Percentiles rank a stretch among this genome's conserved stretches.
Conservation (phyloP, 2,888 invertebrate species). For the Eupithecia dodoneata region DNA sequence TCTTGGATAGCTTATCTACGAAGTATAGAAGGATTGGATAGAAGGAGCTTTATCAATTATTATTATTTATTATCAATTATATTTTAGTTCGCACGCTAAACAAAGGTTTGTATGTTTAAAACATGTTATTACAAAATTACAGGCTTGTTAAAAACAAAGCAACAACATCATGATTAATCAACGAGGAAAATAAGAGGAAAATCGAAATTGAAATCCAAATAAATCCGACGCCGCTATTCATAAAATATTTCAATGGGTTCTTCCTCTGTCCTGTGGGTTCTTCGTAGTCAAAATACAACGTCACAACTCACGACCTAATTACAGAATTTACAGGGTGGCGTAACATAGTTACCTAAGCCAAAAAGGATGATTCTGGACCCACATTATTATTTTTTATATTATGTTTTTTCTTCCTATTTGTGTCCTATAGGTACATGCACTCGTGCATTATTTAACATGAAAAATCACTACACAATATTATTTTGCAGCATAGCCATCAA, state of each 20-base stretch:
- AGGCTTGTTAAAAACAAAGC: background rate
- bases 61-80: no score
- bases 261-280: background rate
- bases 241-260: constrained; percentile 19
- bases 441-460: no score
- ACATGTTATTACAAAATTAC: background rate
- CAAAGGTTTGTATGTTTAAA: background rate
- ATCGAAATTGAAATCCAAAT: background rate
- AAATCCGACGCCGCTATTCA: background rate
- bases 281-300: constrained; percentile 12
- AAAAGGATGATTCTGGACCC: no score
- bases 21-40: no score
- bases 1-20: no score
- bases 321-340: background rate
- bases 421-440: no score
- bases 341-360: no score
- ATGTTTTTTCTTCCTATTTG: no score
- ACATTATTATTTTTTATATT: no score
- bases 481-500: no score
- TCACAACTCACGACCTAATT: background rate
- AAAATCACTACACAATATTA: no score
- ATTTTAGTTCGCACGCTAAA: background rate
- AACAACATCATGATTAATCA: background rate
- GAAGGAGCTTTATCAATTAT: no score
- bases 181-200: constrained; percentile 12